Conservation (phyloP, 2,888 invertebrate species). For the Pristionchus mayeri region DNA sequence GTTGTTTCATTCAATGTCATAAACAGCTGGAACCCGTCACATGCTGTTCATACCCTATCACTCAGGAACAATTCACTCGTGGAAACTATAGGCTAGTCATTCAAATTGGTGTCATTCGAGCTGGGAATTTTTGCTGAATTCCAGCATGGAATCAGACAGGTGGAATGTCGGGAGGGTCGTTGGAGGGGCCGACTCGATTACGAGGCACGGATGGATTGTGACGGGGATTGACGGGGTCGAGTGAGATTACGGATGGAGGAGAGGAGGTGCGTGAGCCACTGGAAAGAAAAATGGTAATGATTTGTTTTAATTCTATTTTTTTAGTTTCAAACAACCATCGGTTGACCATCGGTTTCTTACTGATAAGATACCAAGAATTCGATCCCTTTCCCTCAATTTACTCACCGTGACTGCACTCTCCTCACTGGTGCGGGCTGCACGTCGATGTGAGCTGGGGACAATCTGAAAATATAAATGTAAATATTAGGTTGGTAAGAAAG, state of each 20-base stretch:
- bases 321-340: too few species aligned
- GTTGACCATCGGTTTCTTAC: too few species aligned
- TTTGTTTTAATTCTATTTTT: too few species aligned
- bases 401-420: neutral
- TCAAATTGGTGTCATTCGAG: neutral
- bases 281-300: neutral
- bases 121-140: neutral
- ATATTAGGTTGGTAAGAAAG: too few species aligned
- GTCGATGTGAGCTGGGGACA: neutral
- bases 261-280: slow-evolving; percentile 28
- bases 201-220: slow-evolving; percentile 22
- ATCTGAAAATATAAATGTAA: too few species aligned
- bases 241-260: slow-evolving; percentile 37
- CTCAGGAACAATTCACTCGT: neutral
- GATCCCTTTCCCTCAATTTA: too few species aligned
- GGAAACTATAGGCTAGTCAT: neutral
- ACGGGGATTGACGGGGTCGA: slow-evolving; percentile 25
- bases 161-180: slow-evolving; percentile 4
- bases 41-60: neutral
- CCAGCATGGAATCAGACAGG: neutral
- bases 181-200: neutral
- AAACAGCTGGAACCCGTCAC: slow-evolving; percentile 7
- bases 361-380: too few species aligned
- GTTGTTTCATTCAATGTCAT: neutral
- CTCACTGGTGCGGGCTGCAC: slow-evolving; percentile 7